Conservation (phyloP, 2,888 invertebrate species). For the Autographa gamma region DNA sequence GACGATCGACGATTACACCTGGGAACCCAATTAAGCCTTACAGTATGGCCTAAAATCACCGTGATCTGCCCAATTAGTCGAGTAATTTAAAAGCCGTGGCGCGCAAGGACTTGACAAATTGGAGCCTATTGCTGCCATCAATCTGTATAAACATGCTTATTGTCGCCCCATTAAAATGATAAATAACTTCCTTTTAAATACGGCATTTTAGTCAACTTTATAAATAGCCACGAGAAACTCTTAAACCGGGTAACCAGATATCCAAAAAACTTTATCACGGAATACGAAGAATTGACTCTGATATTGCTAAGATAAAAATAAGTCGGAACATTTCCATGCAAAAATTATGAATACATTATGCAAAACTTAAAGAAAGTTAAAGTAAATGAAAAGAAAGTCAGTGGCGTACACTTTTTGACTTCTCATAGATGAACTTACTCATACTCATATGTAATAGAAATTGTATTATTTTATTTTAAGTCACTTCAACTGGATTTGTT, state of each 20-base stretch:
- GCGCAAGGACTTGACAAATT: conserved; percentile 70
- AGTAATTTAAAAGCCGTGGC: conserved; percentile 63
- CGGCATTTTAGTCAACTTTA: conserved; percentile 28
- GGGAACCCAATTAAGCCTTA: conserved; percentile 78
- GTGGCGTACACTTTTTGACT: not conserved
- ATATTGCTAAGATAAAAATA: conserved; percentile 9
- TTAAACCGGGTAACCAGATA: conserved; percentile 23
- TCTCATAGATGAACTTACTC: not conserved
- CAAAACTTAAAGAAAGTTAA: not conserved
- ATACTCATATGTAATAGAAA: not conserved
- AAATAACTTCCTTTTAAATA: conserved; percentile 42
- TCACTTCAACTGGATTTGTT: not conserved
- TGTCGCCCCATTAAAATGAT: conserved; percentile 57
- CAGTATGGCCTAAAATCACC: conserved; percentile 72
- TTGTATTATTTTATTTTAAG: not conserved
- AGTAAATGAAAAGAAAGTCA: conserved; percentile 7
- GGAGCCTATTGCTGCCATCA: conserved; percentile 65
- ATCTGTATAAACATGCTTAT: conserved; percentile 68
- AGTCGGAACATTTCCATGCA: conserved; percentile 6
- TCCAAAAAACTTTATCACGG: conserved; percentile 14
- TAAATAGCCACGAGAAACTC: conserved; percentile 35
- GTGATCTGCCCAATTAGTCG: conserved; percentile 75
- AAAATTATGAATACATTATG: conserved; percentile 6
- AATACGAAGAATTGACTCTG: conserved; percentile 8
- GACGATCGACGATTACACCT: conserved; percentile 79